Evolutionary conservation across 2,113 vertebrate species (phyloP), one percentile per base, ranked within the genome.

Genomic region (Nematolebias whitei): DNA sequence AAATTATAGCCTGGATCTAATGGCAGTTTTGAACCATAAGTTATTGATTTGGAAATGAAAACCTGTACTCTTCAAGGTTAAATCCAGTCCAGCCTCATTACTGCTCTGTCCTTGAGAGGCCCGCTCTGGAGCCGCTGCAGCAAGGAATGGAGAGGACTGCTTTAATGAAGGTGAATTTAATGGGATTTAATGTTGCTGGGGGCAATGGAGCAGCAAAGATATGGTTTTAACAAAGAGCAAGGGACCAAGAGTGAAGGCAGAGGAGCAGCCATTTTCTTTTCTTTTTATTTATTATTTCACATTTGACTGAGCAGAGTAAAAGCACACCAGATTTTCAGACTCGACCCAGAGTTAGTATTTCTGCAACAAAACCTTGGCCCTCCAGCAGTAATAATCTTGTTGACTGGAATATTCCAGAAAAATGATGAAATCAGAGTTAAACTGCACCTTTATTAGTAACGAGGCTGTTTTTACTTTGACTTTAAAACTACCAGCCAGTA

Each of bases 81-180:
- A 92, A 93, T 75, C 85, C 87, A 91, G 92, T 91, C 89, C 90
- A 89, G 78, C 89, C 93, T 94, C 92, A 93, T 93, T 93, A 93
- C 84, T 51, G 74, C 81, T 87, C 88, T 88, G 92, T 93, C 93
- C 93, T 93, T 93, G 90, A 92, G 91, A 93, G 92, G 92, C 88
- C 91, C 64, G 76, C 90, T 80, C 88, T 83, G 87, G 89, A 87
- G 83, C 90, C 84, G 74, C 84, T 74, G 89, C 75, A 58, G 89
- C 75, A 58, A 91, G 89, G 83, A 89, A 89, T 53, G 78, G 74
- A 86, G 85, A 91, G 88, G 88, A 86, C 89, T 90, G 87, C 88
- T 94, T 94, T 94, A 93, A 94, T 94, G 93, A 94, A 93, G 91
- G 92, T 92, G 93, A 94, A 91, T 93, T 93, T 94, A 94, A 94